Conservation (phyloP, 2,888 invertebrate species). For the Dynastes maya region DNA sequence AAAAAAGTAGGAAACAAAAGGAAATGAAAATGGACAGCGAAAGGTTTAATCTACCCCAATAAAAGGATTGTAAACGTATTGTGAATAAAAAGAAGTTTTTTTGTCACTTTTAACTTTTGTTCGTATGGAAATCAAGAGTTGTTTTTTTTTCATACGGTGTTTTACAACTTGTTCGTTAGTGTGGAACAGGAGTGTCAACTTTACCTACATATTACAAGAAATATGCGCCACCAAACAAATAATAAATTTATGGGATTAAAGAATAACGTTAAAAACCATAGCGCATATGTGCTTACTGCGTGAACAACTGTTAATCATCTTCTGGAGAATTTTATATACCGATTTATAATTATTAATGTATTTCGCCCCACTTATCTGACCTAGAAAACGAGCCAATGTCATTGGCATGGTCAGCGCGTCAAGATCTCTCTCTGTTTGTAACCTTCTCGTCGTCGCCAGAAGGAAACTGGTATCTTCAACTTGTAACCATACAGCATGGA, state of each 20-base stretch:
- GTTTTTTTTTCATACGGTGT: too few relatives aligned
- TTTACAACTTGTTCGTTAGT: too few relatives aligned
- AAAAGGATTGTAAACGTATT: too few relatives aligned
- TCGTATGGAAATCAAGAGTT: background rate
- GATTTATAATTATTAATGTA: slow-evolving; percentile 59
- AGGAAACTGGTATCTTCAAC: slow-evolving; percentile 34
- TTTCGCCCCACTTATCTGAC: slow-evolving; percentile 64
- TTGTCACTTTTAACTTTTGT: background rate
- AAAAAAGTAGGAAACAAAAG: too few relatives aligned
- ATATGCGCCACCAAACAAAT: too few relatives aligned
- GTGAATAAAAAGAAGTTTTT: background rate
- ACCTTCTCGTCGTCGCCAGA: slow-evolving; percentile 34
- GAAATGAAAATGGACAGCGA: too few relatives aligned
- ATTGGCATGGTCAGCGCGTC: slow-evolving; percentile 63
- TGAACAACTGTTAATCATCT: slow-evolving; percentile 52
- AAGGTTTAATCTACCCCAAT: too few relatives aligned
- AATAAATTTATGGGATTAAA: background rate
- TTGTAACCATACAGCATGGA: slow-evolving; percentile 18
- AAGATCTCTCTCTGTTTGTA: slow-evolving; percentile 43
- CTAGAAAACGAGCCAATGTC: slow-evolving; percentile 63
- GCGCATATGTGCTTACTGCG: slow-evolving; percentile 44
- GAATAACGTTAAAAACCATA: background rate
- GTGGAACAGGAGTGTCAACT: too few relatives aligned
- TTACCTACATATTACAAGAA: too few relatives aligned
- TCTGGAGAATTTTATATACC: slow-evolving; percentile 40